A percentile compares a stretch with the other conserved stretches of the same genome.
These are phyloP conservation scores for Phrixothrix hirtus DNA, from an alignment of 2,888 invertebrate genomes.

Conservation along the genomic window DNA sequence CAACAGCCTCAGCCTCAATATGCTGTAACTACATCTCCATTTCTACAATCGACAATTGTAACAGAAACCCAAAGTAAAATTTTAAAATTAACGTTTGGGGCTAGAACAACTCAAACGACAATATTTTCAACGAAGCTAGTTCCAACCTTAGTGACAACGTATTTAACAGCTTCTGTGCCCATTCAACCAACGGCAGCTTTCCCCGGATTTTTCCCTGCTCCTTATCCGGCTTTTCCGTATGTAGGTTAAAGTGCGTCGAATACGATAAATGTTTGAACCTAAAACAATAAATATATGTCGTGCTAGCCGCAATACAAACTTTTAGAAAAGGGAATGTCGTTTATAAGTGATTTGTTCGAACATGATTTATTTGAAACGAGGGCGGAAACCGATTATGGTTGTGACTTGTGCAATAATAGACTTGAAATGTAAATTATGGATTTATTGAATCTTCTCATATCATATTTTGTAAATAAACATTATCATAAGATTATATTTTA, in stretches of 20 bases:
- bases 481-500: slow-evolving; percentile 6
- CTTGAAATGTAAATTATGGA: slow-evolving; percentile 28
- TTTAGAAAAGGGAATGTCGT: slow-evolving; percentile 30
- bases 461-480: slow-evolving; percentile 31
- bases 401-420: slow-evolving; percentile 37
- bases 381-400: slow-evolving; percentile 18
- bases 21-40: slow-evolving; percentile 76
- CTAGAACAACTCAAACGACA: slow-evolving; percentile 86
- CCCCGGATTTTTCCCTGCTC: slow-evolving; percentile 78
- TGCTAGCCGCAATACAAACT: slow-evolving; percentile 26
- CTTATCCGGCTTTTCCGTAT: slow-evolving; percentile 75
- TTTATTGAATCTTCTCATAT: slow-evolving; percentile 18
- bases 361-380: slow-evolving; percentile 27
- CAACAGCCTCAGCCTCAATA: slow-evolving; percentile 68
- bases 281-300: slow-evolving; percentile 34
- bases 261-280: slow-evolving; percentile 35
- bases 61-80: slow-evolving; percentile 81
- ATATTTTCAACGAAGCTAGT: slow-evolving; percentile 81
- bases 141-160: slow-evolving; percentile 81
- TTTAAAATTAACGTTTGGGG: slow-evolving; percentile 86
- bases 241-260: slow-evolving; percentile 61
- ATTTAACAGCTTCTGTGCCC: slow-evolving; percentile 78
- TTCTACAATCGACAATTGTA: slow-evolving; percentile 78
- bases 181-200: slow-evolving; percentile 70
- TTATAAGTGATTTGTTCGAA: slow-evolving; percentile 34